Percentiles rank a stretch among this genome's conserved stretches.
Conservation (phyloP, 2,888 invertebrate species). For the Agrochola litura region DNA sequence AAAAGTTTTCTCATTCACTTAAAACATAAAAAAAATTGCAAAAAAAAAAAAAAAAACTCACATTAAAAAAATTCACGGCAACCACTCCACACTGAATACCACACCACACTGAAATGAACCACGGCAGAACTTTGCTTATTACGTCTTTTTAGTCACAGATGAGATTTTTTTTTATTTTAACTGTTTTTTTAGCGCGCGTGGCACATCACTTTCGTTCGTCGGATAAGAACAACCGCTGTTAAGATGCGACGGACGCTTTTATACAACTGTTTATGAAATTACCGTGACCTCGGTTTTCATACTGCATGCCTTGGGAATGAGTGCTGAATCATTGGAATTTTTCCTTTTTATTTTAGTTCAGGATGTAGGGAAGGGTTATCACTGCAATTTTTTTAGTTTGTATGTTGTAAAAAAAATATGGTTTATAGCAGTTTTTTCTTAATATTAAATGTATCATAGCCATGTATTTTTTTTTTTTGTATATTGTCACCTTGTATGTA, state of each 20-base stretch:
- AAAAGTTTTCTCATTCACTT: neutral
- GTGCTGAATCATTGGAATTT: slow-evolving; percentile 58
- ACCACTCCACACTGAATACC: slow-evolving; percentile 71
- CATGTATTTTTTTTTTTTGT: too few relatives aligned
- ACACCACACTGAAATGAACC: slow-evolving; percentile 72
- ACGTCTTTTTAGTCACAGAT: slow-evolving; percentile 51
- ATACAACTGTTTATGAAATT: slow-evolving; percentile 72
- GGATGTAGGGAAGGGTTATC: neutral
- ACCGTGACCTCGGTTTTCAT: slow-evolving; percentile 63
- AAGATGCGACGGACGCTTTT: slow-evolving; percentile 63
- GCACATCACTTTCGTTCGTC: slow-evolving; percentile 65
- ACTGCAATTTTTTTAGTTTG: neutral
- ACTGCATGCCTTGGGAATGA: slow-evolving; percentile 39
- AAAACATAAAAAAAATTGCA: slow-evolving; percentile 31
- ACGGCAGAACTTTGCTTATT: slow-evolving; percentile 59
- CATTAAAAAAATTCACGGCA: slow-evolving; percentile 62
- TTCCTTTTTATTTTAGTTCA: slow-evolving; percentile 24
- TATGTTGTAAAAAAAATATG: neutral
- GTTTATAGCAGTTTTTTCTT: neutral
- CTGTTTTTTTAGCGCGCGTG: slow-evolving; percentile 31
- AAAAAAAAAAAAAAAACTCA: slow-evolving; percentile 55
- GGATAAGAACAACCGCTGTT: slow-evolving; percentile 67
- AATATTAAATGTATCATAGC: neutral
- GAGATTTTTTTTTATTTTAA: slow-evolving; percentile 48
- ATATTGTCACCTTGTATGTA: neutral